A percentile compares a stretch with the other conserved stretches of the same genome.
These are phyloP conservation scores for Apamea anceps DNA, from an alignment of 2,888 invertebrate genomes.

Conservation along the genomic window DNA sequence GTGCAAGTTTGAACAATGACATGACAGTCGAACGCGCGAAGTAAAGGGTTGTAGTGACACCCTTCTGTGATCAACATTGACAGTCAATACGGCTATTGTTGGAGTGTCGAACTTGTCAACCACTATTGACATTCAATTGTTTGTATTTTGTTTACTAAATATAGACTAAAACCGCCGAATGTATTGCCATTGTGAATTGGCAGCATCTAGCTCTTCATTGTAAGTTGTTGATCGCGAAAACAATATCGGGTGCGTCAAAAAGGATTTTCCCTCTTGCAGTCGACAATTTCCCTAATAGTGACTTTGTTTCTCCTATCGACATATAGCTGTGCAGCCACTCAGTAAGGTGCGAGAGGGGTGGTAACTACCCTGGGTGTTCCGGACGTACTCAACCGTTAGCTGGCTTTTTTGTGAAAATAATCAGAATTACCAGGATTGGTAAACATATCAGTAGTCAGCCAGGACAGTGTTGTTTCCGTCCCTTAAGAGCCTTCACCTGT, in stretches of 20 bases:
- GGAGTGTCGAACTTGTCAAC: conserved; percentile 32
- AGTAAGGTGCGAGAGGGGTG: too few relatives aligned
- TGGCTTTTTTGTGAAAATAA: background rate
- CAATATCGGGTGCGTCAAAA: background rate
- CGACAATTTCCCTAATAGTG: background rate
- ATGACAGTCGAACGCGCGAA: conserved; percentile 35
- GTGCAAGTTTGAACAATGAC: conserved; percentile 32
- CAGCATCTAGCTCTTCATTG: conserved; percentile 26
- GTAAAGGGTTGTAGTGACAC: conserved; percentile 51
- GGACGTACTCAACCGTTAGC: background rate
- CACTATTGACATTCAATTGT: conserved; percentile 35
- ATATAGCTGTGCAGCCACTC: background rate
- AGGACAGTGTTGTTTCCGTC: background rate
- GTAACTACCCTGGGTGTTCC: background rate
- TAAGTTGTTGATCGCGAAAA: background rate
- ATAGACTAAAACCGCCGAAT: conserved; percentile 26
- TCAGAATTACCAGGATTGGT: background rate
- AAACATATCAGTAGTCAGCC: background rate
- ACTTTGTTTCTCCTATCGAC: background rate
- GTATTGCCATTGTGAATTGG: conserved; percentile 21
- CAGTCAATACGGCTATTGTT: conserved; percentile 46
- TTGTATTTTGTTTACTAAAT: conserved; percentile 33
- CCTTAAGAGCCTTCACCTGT: background rate
- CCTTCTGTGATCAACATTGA: conserved; percentile 40
- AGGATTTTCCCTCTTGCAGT: background rate